Percentiles rank a stretch among this genome's conserved stretches.
These are phyloP conservation scores for Phainopepla nitens DNA, from an alignment of 2,113 vertebrate species.

Conservation along the genomic window DNA sequence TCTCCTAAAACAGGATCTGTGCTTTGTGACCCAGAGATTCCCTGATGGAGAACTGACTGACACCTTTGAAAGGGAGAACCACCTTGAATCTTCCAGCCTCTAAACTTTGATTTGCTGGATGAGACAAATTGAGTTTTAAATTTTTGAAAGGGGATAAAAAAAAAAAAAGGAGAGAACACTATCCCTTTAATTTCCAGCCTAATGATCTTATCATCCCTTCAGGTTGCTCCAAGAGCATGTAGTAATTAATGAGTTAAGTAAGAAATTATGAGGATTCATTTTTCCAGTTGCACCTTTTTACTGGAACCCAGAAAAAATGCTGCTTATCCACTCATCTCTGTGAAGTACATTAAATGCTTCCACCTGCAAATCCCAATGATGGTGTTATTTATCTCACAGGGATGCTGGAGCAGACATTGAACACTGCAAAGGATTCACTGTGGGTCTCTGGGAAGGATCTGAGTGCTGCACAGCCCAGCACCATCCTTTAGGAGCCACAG, in stretches of 20 bases:
- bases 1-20: neutral
- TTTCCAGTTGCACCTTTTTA: neutral
- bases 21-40: neutral
- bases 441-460: neutral
- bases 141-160: too few relatives aligned
- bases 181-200: neutral
- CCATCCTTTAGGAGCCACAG: neutral
- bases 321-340: neutral
- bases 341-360: neutral
- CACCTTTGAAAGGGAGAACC: neutral
- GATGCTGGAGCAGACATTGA: neutral
- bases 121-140: neutral
- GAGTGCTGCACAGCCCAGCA: neutral
- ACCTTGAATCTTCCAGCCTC: neutral
- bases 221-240: neutral
- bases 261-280: neutral
- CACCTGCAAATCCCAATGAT: rapidly evolving
- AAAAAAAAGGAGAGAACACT: neutral
- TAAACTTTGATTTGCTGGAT: neutral
- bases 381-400: neutral
- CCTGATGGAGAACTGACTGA: neutral
- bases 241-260: neutral
- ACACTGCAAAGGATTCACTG: rapidly evolving
- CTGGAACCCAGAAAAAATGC: neutral
- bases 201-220: neutral